phyloP scores from a whole-genome alignment of 2,113 vertebrate species.

The Nycticorax nycticorax region DNA sequence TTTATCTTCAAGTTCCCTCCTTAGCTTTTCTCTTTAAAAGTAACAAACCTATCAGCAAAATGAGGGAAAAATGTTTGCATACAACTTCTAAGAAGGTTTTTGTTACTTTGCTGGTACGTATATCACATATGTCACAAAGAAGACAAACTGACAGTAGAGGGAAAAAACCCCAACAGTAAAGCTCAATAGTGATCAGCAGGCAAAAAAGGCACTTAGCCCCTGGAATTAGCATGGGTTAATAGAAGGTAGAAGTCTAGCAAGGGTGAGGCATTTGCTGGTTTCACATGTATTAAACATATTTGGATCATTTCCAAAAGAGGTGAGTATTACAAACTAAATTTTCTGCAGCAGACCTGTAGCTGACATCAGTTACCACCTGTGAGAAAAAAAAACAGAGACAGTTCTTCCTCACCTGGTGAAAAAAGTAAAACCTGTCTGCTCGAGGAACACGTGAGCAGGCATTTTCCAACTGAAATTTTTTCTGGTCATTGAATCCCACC shows the following conservation, averaged over 20 bases:
- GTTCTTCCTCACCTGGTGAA: not conserved
- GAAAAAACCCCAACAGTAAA: not conserved
- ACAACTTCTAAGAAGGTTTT: not conserved
- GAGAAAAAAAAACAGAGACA: not conserved
- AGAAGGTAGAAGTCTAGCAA: not conserved
- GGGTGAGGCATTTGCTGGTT: not conserved
- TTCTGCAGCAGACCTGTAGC: not conserved
- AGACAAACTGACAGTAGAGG: not conserved
- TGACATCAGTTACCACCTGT: not conserved
- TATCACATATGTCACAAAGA: not conserved
- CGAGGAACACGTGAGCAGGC: fast-evolving
- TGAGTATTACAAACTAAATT: not conserved
- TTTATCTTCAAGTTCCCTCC: not conserved
- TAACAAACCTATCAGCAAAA: not conserved
- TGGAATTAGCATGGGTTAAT: not conserved
- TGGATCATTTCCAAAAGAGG: not conserved
- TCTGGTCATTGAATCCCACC: not conserved
- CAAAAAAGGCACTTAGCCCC: not conserved
- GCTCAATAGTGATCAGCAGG: not conserved
- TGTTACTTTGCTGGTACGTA: not conserved
- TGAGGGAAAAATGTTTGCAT: not conserved
- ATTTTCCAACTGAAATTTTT: not conserved
- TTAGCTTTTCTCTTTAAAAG: not conserved
- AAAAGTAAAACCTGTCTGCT: not conserved
- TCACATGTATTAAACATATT: not conserved